Evolutionary conservation across 2,113 vertebrate species (phyloP), one percentile per base, ranked within the genome.

Genomic region (Gopherus flavomarginatus): DNA sequence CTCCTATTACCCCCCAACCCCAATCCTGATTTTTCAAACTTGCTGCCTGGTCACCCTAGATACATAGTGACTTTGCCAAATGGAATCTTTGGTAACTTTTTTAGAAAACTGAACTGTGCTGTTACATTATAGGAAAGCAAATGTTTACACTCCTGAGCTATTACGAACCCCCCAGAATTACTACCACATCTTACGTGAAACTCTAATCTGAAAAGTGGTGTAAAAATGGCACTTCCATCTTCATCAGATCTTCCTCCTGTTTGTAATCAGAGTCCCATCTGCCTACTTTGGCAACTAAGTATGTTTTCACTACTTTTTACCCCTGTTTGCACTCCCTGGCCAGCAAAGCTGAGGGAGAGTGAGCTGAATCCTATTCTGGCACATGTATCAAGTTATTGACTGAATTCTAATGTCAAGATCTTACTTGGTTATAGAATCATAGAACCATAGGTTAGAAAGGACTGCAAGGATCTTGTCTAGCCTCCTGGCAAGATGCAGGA

Each of bases 281-380:
- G 52, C 24, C 91, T 69, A 44, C 69, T 62, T 86, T 35, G 59
- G 4, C 38, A n/a, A 5, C 26, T 72, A 38, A 29, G 27, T 1
- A 5, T 1, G 2, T 81, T 65, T 81, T 49, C 81, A 38, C 65
- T 11, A 3, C 50, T 92, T 91, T 92, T 82, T 57, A 62, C 52
- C 52, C 47, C 49, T 0, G 0, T 2, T 88, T 75, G 16, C 87
- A 53, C 21, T 81, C 52, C 54, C 56, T n/a, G 77, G 52, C 38
- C 10, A 69, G 62, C 62, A 69, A 69, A 69, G 62, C 31, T 13
- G 24, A 26, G 38, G 21, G 42, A 77, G 38, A 77, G 11, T 24
- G 38, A 77, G 38, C 24, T 44, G 42, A 44, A 77, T 44, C 22
- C 11, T 44, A 26, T 27, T 78, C 22, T 78, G 75, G 42, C 42